Evolutionary conservation across 2,797 vertebrate genomes (phyloP).

Genomic region (Melanotaenia maccullochi): DNA sequence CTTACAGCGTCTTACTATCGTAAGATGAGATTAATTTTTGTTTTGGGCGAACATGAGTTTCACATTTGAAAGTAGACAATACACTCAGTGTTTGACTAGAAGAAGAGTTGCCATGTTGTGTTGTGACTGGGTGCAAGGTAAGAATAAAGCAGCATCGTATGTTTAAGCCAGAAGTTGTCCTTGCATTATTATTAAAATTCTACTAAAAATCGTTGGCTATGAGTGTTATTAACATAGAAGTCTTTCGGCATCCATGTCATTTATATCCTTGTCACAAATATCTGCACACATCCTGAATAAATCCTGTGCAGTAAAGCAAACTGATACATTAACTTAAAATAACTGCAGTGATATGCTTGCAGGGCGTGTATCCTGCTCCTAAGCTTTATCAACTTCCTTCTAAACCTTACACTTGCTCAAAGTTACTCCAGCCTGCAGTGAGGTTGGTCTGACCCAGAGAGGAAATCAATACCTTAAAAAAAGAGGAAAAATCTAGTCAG

Average conservation of each 20-base stretch:
- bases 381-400: constrained; percentile 84
- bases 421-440: constrained; percentile 59
- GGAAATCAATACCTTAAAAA: constrained; percentile 19
- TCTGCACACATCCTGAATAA: constrained; percentile 50
- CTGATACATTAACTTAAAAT: constrained; percentile 57
- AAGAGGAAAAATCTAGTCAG: background rate
- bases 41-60: too few relatives aligned
- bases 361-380: constrained; percentile 77
- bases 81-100: too few relatives aligned
- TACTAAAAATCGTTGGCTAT: background rate
- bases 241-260: constrained; percentile 25
- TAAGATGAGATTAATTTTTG: too few relatives aligned
- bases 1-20: too few relatives aligned
- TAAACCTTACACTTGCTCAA: constrained; percentile 67
- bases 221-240: constrained; percentile 27
- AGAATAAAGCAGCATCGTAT: too few relatives aligned
- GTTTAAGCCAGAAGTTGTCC: too few relatives aligned
- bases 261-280: constrained; percentile 50
- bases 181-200: too few relatives aligned
- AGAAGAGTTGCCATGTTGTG: too few relatives aligned
- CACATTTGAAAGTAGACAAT: too few relatives aligned
- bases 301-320: constrained; percentile 49
- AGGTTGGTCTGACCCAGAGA: constrained; percentile 26
- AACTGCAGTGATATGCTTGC: constrained; percentile 44
- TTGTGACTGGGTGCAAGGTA: too few relatives aligned